Evolutionary conservation across 1,140 invertebrate genomes (phyloP), one percentile per base, ranked within the genome.

Genomic region (Helicorthomorpha holstii): DNA sequence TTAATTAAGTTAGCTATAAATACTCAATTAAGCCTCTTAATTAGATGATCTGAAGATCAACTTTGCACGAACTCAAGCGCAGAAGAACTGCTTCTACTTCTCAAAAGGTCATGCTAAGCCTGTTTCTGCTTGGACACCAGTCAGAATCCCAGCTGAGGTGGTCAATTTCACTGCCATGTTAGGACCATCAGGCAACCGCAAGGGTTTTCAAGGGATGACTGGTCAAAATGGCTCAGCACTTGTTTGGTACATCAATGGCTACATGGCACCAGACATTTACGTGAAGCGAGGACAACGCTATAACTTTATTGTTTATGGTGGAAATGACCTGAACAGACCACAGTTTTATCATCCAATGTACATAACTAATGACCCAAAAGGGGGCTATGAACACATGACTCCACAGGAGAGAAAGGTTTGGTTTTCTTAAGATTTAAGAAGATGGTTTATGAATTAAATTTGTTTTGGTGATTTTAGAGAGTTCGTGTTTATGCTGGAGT

Each of bases 271-370:
- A 0, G 86, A 92, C 63, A 65, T 95, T 27, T 91, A 85, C 73
- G 68, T 96, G 45, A 78, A 85, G 57, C 69, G 91, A 48, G 87
- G 87, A 12, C 69, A 88, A 12, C 83, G 79, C 0, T 95, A 95
- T 68, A 79, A 74, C 12, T 90, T 93, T 59, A 74, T 64, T 43
- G 80, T 90, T 24, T 74, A 77, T 52, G 89, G 88, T 27, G 89
- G 89, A 1, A 89, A 90, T 61, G 86, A 93, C 71, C 86, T 87
- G 2, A 83, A 91, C 62, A 88, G 83, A 55, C 72, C 85, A 0
- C 78, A 83, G 46, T 76, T 79, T 61, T 94, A 94, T 68, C 90
- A 96, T 73, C 91, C 91, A 4, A 70, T 96, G 29, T 87, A 95
- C 45, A 84, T 96, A 52, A 90, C 89, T 2, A 81, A 85, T 61